phyloP scores from a whole-genome alignment of 1,140 invertebrate species.

The Drosophila quadrilineata region DNA sequence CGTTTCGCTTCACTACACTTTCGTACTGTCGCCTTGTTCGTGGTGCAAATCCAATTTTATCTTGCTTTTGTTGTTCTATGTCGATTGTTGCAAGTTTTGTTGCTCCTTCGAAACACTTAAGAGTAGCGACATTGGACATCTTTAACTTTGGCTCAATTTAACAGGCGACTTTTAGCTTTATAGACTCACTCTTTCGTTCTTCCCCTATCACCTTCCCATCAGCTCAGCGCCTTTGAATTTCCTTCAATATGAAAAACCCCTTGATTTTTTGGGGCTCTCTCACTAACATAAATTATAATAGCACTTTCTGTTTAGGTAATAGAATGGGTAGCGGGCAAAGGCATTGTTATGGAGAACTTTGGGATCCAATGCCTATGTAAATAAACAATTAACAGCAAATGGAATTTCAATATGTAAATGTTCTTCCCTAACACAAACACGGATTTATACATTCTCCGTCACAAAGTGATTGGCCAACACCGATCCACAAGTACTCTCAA shows the following conservation, averaged over 20 bases:
- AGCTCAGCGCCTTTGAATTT: slow-evolving; percentile 1
- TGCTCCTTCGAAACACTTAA: slow-evolving; percentile 19
- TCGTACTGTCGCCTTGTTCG: slow-evolving; percentile 32
- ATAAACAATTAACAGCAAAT: slow-evolving; percentile 49
- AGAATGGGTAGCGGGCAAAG: background rate
- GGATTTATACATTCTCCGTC: background rate
- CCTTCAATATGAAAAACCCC: slow-evolving; percentile 1
- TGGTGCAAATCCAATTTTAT: slow-evolving; percentile 67
- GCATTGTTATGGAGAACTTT: background rate
- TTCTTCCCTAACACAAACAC: slow-evolving; percentile 4
- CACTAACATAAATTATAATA: slow-evolving; percentile 58
- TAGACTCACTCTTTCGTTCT: background rate
- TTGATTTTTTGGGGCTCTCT: slow-evolving; percentile 20
- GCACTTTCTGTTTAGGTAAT: slow-evolving; percentile 5
- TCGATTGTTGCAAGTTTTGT: slow-evolving; percentile 5
- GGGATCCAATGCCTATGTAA: slow-evolving; percentile 38
- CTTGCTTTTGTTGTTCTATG: slow-evolving; percentile 50
- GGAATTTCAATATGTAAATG: slow-evolving; percentile 22
- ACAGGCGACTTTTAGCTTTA: slow-evolving; percentile 1
- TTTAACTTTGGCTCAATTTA: slow-evolving; percentile 10
- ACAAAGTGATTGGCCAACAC: slow-evolving; percentile 4
- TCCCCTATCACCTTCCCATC: background rate
- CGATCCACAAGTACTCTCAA: background rate
- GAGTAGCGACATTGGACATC: slow-evolving; percentile 37
- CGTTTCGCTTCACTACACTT: slow-evolving; percentile 19